A percentile compares a stretch with the other conserved stretches of the same genome.
These are phyloP conservation scores for Paraplagusia blochii DNA, from an alignment of 2,113 vertebrate species.

Conservation along the genomic window DNA sequence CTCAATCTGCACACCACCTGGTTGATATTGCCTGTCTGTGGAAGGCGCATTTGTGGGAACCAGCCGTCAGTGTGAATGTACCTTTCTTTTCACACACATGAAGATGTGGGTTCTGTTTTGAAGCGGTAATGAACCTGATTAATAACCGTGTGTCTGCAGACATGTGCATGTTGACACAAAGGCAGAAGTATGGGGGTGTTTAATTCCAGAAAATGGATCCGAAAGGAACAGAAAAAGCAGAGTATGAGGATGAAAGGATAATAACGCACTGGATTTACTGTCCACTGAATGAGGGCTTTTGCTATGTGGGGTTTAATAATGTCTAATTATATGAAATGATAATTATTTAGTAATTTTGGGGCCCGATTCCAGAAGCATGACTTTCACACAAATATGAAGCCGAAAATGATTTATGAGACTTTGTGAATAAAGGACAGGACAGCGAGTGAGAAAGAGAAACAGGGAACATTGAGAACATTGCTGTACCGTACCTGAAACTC, in stretches of 20 bases:
- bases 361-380: background rate
- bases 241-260: slow-evolving; percentile 10
- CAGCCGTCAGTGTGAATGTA: background rate
- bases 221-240: slow-evolving; percentile 4
- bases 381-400: background rate
- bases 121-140: slow-evolving; percentile 44
- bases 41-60: too few relatives aligned
- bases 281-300: background rate
- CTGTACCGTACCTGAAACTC: slow-evolving; percentile 85
- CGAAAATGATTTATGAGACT: slow-evolving; percentile 24
- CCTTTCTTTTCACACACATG: background rate
- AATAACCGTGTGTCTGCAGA: slow-evolving; percentile 37
- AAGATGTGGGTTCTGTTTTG: slow-evolving; percentile 17
- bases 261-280: slow-evolving; percentile 9
- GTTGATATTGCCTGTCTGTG: too few relatives aligned
- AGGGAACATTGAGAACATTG: slow-evolving; percentile 10
- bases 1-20: too few relatives aligned
- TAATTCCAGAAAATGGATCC: slow-evolving; percentile 6
- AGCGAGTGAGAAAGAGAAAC: background rate
- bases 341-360: background rate
- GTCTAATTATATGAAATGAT: slow-evolving; percentile 8
- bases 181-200: slow-evolving; percentile 43
- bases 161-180: slow-evolving; percentile 48
- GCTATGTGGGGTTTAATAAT: slow-evolving; percentile 14
- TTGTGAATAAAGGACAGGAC: too few relatives aligned